Conservation (phyloP, 2,797 vertebrate genomes). For the Psittacula derbiana region DNA sequence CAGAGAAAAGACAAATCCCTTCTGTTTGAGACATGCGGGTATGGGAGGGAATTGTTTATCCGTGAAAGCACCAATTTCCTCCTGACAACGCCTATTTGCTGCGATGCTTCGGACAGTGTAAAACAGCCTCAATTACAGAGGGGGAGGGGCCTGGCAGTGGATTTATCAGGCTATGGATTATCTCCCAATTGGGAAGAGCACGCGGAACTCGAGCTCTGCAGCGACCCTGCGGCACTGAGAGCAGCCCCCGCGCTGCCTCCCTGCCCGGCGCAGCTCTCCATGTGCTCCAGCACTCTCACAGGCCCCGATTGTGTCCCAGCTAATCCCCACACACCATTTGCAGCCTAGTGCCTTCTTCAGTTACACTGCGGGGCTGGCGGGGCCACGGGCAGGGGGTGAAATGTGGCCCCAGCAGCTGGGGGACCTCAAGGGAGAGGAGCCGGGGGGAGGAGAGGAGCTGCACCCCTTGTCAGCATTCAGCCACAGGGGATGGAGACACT, state of each 20-base stretch:
- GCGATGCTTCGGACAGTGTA: accelerated
- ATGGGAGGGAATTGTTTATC: neutral
- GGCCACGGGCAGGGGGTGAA: neutral
- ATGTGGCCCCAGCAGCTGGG: neutral
- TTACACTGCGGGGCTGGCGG: neutral
- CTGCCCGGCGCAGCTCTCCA: neutral
- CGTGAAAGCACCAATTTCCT: neutral
- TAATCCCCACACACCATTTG: neutral
- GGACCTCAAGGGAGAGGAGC: neutral
- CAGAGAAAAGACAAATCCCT: neutral
- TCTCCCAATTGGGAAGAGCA: neutral
- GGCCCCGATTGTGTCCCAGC: neutral
- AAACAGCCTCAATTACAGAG: neutral
- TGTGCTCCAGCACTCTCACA: neutral
- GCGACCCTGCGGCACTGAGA: accelerated
- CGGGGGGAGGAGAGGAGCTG: neutral
- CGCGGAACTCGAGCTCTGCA: neutral
- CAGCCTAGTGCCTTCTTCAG: conserved; percentile 11
- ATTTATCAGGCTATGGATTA: neutral
- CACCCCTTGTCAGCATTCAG: neutral
- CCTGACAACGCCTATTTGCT: neutral
- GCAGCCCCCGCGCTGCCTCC: neutral
- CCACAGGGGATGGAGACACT: accelerated
- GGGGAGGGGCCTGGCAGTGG: neutral
- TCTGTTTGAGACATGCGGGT: neutral